These are phyloP conservation scores for Pelusios castaneus DNA, from an alignment of 2,113 vertebrate species.

Conservation along the genomic window DNA sequence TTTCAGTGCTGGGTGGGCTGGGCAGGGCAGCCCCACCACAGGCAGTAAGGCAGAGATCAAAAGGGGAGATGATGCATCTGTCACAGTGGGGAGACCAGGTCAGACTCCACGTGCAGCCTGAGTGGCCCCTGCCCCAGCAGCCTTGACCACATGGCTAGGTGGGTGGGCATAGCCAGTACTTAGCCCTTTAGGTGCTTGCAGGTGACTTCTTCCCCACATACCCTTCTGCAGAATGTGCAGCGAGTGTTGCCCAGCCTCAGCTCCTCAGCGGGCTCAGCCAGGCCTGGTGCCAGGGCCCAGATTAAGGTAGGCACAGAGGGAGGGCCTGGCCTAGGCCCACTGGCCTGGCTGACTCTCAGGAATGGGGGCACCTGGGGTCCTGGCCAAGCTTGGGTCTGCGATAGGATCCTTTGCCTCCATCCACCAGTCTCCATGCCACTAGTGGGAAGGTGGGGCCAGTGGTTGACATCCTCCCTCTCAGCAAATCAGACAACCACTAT, in stretches of 20 bases:
- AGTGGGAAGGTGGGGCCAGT: no score
- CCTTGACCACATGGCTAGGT: background rate
- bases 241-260: no score
- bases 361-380: no score
- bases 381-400: background rate
- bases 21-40: background rate
- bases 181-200: background rate
- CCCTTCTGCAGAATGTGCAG: background rate
- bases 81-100: no score
- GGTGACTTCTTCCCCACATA: background rate
- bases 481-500: background rate
- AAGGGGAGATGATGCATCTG: no score
- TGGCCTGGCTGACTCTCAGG: background rate
- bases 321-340: background rate
- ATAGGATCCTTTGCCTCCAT: no score
- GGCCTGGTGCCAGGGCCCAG: background rate
- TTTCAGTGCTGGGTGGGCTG: background rate
- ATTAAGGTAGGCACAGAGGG: background rate
- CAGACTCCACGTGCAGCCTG: background rate
- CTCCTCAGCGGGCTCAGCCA: background rate
- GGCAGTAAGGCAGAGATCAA: no score
- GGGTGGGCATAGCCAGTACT: no score
- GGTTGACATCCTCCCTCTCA: background rate
- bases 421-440: background rate
- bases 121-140: no score